Conservation (phyloP, 1,140 invertebrate species). For the Sinonovacula constricta region DNA sequence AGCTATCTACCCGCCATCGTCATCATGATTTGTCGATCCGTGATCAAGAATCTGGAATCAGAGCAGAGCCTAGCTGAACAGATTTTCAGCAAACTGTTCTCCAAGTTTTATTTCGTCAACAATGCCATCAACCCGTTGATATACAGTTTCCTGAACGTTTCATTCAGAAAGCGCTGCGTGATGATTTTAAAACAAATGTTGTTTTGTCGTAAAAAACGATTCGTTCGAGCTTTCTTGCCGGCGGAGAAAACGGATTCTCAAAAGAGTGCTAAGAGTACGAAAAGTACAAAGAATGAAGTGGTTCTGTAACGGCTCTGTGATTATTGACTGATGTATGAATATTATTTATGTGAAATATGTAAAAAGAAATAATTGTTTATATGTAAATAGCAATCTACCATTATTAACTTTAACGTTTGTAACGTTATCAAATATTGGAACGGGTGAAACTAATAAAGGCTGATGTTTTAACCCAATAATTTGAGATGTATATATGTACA, state of each 20-base stretch:
- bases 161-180: constrained; percentile 66
- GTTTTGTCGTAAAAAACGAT: constrained; percentile 1
- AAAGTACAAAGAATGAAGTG: constrained; percentile 43
- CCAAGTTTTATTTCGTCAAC: constrained; percentile 73
- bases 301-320: too few relatives aligned
- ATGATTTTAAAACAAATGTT: constrained; percentile 26
- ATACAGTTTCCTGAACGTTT: constrained; percentile 74
- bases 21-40: constrained; percentile 62
- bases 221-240: background rate
- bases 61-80: constrained; percentile 49
- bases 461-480: too few relatives aligned
- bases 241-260: constrained; percentile 38
- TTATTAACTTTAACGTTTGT: too few relatives aligned
- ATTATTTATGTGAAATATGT: too few relatives aligned
- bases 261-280: constrained; percentile 43
- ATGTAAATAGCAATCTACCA: too few relatives aligned
- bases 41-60: constrained; percentile 55
- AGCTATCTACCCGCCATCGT: constrained; percentile 65
- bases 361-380: too few relatives aligned
- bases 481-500: too few relatives aligned
- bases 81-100: constrained; percentile 67
- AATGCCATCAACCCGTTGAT: constrained; percentile 75
- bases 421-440: too few relatives aligned
- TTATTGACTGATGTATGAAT: too few relatives aligned
- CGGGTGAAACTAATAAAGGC: too few relatives aligned